Base-by-base conservation (phyloP, 1,140 invertebrate species). In the Orius insidiosus region DNA sequence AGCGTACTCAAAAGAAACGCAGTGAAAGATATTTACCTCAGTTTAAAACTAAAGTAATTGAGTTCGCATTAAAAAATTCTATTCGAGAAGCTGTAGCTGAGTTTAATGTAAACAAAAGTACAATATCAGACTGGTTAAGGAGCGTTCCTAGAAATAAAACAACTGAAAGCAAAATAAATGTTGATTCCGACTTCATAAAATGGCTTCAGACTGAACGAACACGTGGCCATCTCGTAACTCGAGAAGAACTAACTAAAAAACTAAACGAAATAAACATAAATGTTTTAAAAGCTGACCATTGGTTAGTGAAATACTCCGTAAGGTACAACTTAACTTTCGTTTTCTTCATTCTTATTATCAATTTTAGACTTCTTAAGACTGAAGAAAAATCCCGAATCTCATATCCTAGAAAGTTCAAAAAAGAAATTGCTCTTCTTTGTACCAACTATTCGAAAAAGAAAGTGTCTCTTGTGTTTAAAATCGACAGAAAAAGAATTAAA, bases 381-480 rank as follows among this genome's bases (percentile, higher is more conserved):
- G 14, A 24, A 24, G 24, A 35, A 15, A 48, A 48, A 45, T 47
- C 42, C 16, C 13, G 51, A 38, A 55, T 59, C 14, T 49, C 53
- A 49, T 59, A 60, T 51, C 52, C 58, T 10, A 8, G 24, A 7
- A 39, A 33, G 5, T 57, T 60, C 35, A 59, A 58, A 42, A n/a
- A 48, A 40, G 58, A 60, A 51, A 47, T 59, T 3, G 53, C 48
- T 6, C 38, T 47, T 31, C 55, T 52, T 45, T 53, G 56, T 10
- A 49, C 52, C 15, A 19, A 51, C 5, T 47, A 47, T 32, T 54
- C 53, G n/a, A 56, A 60, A 32, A 49, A 54, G 24, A 45, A 39
- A 10, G 49, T 55, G 0, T 50, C 55, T 8, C 36, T 52, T 9
- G 32, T 58, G 8, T 58, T 60, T 52, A 32, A 45, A 35, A 52